Conservation (phyloP, 1,140 invertebrate species). For the Zaprionus camerounensis region DNA sequence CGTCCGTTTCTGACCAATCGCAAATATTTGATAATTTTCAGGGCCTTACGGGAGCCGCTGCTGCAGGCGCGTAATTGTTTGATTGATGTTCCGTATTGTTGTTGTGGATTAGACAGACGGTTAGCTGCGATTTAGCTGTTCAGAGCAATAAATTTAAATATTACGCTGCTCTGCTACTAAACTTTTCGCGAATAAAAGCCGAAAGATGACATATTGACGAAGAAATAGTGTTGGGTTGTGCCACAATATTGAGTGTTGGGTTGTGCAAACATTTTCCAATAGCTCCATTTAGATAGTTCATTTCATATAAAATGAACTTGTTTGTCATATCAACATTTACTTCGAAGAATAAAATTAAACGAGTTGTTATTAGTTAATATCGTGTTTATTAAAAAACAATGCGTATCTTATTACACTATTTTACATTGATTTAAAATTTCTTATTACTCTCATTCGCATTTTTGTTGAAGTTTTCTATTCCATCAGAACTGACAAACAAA, state of each 20-base stretch:
- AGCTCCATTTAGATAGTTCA: slow-evolving; percentile 22
- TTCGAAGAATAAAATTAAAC: no score
- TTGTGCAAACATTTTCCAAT: slow-evolving; percentile 27
- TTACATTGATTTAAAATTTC: no score
- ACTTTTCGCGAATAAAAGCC: slow-evolving; percentile 79
- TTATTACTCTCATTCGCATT: no score
- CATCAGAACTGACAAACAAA: not conserved
- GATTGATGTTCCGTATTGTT: slow-evolving; percentile 19
- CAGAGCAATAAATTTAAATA: slow-evolving; percentile 43
- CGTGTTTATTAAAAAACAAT: no score
- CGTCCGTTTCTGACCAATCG: slow-evolving; percentile 44
- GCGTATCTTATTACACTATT: no score
- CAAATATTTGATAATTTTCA: slow-evolving; percentile 45
- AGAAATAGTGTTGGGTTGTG: slow-evolving; percentile 52
- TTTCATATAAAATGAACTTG: not conserved
- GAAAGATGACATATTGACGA: slow-evolving; percentile 77
- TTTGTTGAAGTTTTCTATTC: not conserved
- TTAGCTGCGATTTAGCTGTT: slow-evolving; percentile 40
- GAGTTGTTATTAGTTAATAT: no score
- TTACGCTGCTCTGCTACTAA: slow-evolving; percentile 50
- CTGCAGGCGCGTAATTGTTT: slow-evolving; percentile 19
- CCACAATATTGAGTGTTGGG: slow-evolving; percentile 46
- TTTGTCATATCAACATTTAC: no score
- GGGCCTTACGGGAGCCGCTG: slow-evolving; percentile 25
- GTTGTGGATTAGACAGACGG: slow-evolving; percentile 12